phyloP scores from a whole-genome alignment of 1,140 invertebrate species.

The Gonioctena quinquepunctata region DNA sequence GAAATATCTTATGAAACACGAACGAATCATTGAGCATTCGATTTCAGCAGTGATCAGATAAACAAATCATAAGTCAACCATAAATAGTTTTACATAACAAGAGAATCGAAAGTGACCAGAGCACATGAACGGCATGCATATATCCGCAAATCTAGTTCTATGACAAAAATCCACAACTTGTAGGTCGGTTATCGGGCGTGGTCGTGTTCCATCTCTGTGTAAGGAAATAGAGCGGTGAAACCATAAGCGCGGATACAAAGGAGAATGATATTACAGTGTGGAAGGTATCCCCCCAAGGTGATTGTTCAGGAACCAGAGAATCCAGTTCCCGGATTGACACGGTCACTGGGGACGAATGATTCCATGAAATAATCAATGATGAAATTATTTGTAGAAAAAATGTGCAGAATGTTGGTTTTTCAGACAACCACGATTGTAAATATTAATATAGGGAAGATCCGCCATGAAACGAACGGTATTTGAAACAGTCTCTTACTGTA shows the following conservation, averaged over 20 bases:
- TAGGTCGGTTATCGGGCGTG: conserved; percentile 45
- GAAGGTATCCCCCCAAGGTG: no score
- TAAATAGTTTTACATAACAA: conserved; percentile 18
- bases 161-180: conserved; percentile 38
- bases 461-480: no score
- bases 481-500: no score
- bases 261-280: not conserved
- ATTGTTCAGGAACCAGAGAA: no score
- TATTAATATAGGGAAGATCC: no score
- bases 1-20: not conserved
- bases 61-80: conserved; percentile 16
- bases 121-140: conserved; percentile 25
- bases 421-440: no score
- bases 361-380: no score
- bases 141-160: conserved; percentile 42
- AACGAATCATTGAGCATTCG: not conserved
- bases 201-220: conserved; percentile 32
- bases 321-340: no score
- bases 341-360: no score
- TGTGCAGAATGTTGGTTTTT: no score
- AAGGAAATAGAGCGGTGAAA: conserved; percentile 13
- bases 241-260: not conserved
- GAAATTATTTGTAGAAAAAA: no score
- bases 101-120: conserved; percentile 31
- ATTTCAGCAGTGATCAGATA: not conserved